These are phyloP conservation scores for Percopsis omiscomaycus DNA, from an alignment of 2,797 vertebrate genomes.

Conservation along the genomic window DNA sequence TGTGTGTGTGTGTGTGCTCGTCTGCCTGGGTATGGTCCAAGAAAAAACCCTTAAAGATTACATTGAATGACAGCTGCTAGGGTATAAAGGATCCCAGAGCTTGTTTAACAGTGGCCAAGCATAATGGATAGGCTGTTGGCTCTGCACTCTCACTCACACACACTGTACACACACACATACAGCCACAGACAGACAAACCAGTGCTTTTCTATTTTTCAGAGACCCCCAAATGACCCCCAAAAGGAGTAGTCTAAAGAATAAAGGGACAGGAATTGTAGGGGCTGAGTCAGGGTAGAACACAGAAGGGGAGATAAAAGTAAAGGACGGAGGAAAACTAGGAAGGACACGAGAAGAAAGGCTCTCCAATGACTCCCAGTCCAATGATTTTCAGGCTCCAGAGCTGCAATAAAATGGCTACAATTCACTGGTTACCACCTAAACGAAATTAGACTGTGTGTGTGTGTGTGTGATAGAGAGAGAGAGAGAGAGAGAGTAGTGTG, in stretches of 20 bases:
- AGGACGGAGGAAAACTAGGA: not conserved
- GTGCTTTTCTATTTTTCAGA: no score
- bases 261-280: no score
- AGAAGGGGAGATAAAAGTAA: not conserved
- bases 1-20: constrained; percentile 8
- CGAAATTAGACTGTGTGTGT: not conserved
- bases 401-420: constrained; percentile 11
- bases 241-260: no score
- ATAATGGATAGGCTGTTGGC: constrained; percentile 32
- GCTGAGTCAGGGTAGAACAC: not conserved
- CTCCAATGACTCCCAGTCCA: constrained; percentile 18
- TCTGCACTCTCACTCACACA: not conserved
- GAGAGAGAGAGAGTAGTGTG: no score
- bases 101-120: constrained; percentile 38
- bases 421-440: constrained; percentile 5
- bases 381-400: constrained; percentile 13
- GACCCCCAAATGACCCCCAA: no score
- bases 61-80: constrained; percentile 46
- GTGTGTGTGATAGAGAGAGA: not conserved
- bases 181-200: no score
- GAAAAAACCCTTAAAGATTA: constrained; percentile 32
- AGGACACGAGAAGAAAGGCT: not conserved
- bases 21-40: not conserved
- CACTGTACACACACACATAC: not conserved
- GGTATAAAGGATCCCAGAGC: constrained; percentile 39